Percentiles rank a stretch among this genome's conserved stretches.
These are phyloP conservation scores for Peromyscus leucopus DNA, from an alignment of 2,113 vertebrate species.

Conservation along the genomic window DNA sequence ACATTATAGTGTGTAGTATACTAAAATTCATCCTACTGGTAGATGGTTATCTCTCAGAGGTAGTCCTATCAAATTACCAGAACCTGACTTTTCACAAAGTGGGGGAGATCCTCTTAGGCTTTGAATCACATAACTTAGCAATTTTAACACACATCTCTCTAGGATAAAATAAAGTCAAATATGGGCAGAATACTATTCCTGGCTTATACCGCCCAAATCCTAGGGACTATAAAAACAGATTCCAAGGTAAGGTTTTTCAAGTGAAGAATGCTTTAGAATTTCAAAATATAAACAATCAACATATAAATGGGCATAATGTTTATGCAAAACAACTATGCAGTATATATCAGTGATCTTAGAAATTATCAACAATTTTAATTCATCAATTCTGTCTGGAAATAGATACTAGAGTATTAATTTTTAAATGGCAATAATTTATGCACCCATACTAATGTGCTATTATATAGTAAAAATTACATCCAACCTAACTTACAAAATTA, in stretches of 20 bases:
- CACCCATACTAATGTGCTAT: slow-evolving; percentile 44
- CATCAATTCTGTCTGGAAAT: slow-evolving; percentile 64
- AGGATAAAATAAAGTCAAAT: slow-evolving; percentile 53
- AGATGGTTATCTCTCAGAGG: background rate
- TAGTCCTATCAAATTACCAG: background rate
- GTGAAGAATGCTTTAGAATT: slow-evolving; percentile 59
- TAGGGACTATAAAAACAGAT: slow-evolving; percentile 43
- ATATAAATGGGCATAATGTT: slow-evolving; percentile 23
- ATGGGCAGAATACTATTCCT: slow-evolving; percentile 35
- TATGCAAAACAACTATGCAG: slow-evolving; percentile 42
- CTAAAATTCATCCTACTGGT: background rate
- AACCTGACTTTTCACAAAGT: slow-evolving; percentile 52
- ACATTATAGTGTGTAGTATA: background rate
- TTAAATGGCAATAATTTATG: slow-evolving; percentile 66
- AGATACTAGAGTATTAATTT: slow-evolving; percentile 55
- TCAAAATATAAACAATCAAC: slow-evolving; percentile 70
- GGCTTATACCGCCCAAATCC: slow-evolving; percentile 45
- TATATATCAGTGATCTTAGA: slow-evolving; percentile 34
- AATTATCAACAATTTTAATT: slow-evolving; percentile 51
- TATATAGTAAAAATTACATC: slow-evolving; percentile 71
- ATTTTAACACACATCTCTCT: slow-evolving; percentile 18
- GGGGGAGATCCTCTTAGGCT: background rate
- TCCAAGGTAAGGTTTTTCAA: slow-evolving; percentile 62
- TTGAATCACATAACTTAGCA: slow-evolving; percentile 26
- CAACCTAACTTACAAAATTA: slow-evolving; percentile 76